Percentiles rank a stretch among this genome's conserved stretches.
These are phyloP conservation scores for Spatula clypeata DNA, from an alignment of 2,797 vertebrate genomes.

Conservation along the genomic window DNA sequence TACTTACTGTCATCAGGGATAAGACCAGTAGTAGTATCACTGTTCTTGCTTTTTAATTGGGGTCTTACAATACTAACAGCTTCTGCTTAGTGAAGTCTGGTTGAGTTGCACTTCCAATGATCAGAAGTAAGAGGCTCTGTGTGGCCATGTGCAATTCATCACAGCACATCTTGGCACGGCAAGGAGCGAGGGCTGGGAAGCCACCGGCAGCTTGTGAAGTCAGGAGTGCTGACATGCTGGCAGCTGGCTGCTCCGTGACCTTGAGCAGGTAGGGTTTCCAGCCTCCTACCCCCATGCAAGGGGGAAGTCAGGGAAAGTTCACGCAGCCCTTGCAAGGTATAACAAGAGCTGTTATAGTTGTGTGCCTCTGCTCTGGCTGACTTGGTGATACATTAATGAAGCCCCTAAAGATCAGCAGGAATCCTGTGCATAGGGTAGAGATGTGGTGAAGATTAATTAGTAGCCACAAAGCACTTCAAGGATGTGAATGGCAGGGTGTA, in stretches of 20 bases:
- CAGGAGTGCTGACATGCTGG: neutral
- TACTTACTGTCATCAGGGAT: constrained; percentile 56
- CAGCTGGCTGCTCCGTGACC: neutral
- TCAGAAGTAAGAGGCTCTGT: constrained; percentile 1
- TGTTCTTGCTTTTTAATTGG: constrained; percentile 28
- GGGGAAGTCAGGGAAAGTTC: neutral
- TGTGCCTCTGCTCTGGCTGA: neutral
- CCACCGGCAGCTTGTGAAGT: neutral
- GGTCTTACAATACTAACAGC: constrained; percentile 24
- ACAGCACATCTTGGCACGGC: neutral
- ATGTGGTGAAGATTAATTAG: neutral
- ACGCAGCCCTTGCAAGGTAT: neutral
- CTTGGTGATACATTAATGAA: neutral
- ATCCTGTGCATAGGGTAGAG: neutral
- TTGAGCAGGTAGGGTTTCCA: neutral
- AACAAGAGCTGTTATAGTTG: neutral
- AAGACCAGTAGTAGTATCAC: constrained; percentile 53
- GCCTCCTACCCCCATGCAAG: neutral
- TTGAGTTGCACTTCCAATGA: constrained; percentile 37
- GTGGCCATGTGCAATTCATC: neutral
- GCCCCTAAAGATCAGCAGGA: neutral
- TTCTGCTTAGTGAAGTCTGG: constrained; percentile 26
- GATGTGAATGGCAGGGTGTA: neutral
- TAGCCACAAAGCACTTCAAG: neutral
- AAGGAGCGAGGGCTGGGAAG: neutral